A percentile compares a stretch with the other conserved stretches of the same genome.
These are phyloP conservation scores for Alcedo atthis DNA, from an alignment of 2,797 vertebrate species.

Conservation along the genomic window DNA sequence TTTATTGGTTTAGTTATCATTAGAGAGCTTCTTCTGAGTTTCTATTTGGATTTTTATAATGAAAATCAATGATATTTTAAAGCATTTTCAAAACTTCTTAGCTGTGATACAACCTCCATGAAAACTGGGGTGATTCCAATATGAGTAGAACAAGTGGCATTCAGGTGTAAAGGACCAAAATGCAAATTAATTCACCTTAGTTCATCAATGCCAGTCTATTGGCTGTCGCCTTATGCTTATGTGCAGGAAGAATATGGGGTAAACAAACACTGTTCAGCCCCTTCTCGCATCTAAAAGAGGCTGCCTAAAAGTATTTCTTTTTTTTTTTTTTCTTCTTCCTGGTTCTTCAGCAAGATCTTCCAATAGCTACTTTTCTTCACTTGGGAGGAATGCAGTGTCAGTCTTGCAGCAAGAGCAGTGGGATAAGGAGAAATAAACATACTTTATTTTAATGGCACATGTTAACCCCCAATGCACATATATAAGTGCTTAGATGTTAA, in stretches of 20 bases:
- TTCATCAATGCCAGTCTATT: neutral
- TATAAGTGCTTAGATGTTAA: neutral
- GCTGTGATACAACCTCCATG: neutral
- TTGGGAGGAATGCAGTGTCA: neutral
- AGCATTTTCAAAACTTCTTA: constrained; percentile 10
- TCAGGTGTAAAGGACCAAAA: neutral
- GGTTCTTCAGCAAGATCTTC: neutral
- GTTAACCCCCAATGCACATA: fast-evolving
- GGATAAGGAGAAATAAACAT: neutral
- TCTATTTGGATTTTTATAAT: constrained; percentile 24
- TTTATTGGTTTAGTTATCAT: constrained; percentile 6
- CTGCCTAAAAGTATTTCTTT: neutral
- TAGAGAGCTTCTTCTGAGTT: neutral
- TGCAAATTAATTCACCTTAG: neutral
- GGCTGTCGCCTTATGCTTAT: fast-evolving
- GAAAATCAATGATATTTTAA: constrained; percentile 37
- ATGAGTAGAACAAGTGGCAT: neutral
- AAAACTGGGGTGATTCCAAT: neutral
- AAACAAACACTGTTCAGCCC: neutral
- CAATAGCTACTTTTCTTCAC: neutral
- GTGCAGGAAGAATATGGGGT: neutral
- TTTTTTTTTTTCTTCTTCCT: neutral
- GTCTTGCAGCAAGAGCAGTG: neutral
- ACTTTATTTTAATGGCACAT: neutral
- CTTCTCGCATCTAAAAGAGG: neutral